A percentile compares a stretch with the other conserved stretches of the same genome.
phyloP scores from a whole-genome alignment of 1,140 invertebrate genomes.

The Eueides isabella region DNA sequence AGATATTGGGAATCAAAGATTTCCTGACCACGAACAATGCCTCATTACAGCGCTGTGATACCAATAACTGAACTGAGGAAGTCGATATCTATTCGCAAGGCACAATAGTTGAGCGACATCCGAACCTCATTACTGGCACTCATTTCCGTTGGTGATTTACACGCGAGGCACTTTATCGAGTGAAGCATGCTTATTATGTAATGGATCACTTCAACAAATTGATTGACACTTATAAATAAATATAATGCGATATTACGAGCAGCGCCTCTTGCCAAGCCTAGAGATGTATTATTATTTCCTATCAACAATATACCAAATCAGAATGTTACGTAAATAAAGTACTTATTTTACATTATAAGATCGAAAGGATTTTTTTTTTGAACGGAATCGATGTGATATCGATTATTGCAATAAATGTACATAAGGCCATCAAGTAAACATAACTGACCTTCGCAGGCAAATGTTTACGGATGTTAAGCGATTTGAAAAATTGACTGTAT shows the following conservation, averaged over 20 bases:
- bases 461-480: constrained; percentile 70
- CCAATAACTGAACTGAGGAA: constrained; percentile 75
- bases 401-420: constrained; percentile 12
- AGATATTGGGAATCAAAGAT: constrained; percentile 56
- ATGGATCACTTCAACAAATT: constrained; percentile 32
- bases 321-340: not conserved
- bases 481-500: constrained; percentile 61
- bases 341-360: not conserved
- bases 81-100: constrained; percentile 79
- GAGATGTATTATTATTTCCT: not conserved
- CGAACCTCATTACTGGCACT: constrained; percentile 79
- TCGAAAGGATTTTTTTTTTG: constrained; percentile 2
- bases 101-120: constrained; percentile 81
- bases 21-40: constrained; percentile 73
- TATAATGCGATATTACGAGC: constrained; percentile 5
- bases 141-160: constrained; percentile 77
- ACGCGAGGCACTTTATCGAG: constrained; percentile 58
- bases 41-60: constrained; percentile 71
- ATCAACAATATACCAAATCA: not conserved
- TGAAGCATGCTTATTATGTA: constrained; percentile 40
- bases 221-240: constrained; percentile 25
- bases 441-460: constrained; percentile 57
- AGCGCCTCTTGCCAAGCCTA: constrained; percentile 22
- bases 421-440: constrained; percentile 59
- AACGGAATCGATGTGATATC: not conserved